Evolutionary conservation across 2,888 invertebrate species (phyloP), one percentile per base, ranked within the genome.

Genomic region (Theristus sp.): DNA sequence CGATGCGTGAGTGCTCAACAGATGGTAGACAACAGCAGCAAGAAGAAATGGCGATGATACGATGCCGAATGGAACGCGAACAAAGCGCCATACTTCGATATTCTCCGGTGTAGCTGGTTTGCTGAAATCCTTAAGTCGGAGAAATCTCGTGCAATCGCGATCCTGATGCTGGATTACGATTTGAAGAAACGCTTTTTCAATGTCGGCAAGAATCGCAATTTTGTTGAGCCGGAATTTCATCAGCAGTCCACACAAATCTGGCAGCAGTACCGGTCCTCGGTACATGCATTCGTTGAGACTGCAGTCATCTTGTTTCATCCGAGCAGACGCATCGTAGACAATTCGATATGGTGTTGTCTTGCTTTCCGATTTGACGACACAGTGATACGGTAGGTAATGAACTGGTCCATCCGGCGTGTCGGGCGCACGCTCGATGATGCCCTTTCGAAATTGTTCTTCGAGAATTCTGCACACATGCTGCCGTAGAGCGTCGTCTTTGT

Each of bases 171-270:
- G 55, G 0, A 66, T 53, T 1, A 56, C 61, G 1, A 66, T 46
- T 24, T 60, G 58, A 20, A 63, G 59, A 47, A 66, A 66, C 1
- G 65, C 66, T 49, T 66, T 66, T 55, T 66, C 65, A 2, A 65
- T 54, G 56, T 65, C 65, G 20, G 63, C 56, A 1, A 63, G 30
- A 3, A 67, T 20, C 0, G 64, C 31, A 22, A 53, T 57, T 6
- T 29, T 25, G 1, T 30, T 2, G 1, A 49, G 38, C n/a, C 68
- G 53, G 2, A 63, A 30, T 26, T 58, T 47, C 20, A 67, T 20
- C 3, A 66, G 24, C 17, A 67, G 60, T 0, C 58, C 61, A 3
- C 47, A 6, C 24, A 64, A 53, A 1, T 60, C 31, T n/a, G 57
- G 59, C 1, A 66, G 47, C 1, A 59, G n/a, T 0, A 58, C 29